A percentile compares a stretch with the other conserved stretches of the same genome.
Conservation (phyloP, 2,888 invertebrate species). For the Macrophya alboannulata region DNA sequence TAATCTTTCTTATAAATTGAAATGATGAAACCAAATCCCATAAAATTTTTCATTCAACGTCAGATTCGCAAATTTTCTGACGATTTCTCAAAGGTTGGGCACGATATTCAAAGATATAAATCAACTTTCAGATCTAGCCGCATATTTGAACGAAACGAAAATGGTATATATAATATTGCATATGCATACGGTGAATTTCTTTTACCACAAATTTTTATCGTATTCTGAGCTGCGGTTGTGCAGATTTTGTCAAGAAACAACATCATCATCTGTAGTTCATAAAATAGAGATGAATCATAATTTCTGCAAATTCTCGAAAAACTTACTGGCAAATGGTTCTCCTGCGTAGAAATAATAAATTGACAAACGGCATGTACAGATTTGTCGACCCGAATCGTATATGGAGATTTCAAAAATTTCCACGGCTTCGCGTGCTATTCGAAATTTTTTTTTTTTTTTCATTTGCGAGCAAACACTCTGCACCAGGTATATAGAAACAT, state of each 20-base stretch:
- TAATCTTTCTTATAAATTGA: background rate
- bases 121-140: background rate
- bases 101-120: background rate
- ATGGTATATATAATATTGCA: background rate
- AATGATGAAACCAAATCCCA: background rate
- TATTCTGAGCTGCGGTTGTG: no score
- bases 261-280: background rate
- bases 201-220: no score
- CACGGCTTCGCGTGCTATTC: background rate
- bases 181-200: no score
- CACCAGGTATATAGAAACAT: constrained; percentile 14
- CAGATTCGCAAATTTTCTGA: background rate
- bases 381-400: background rate
- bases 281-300: background rate
- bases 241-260: no score
- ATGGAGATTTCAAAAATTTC: no score
- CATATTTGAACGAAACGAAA: background rate
- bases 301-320: background rate
- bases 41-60: background rate
- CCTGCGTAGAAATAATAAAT: background rate
- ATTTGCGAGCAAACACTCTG: background rate
- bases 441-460: background rate
- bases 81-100: background rate
- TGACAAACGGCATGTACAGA: background rate
- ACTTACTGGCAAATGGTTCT: background rate